Percentiles rank a stretch among this genome's conserved stretches.
Conservation (phyloP, 53 echinoderm and acorn worm genomes). For the Echinarachnius parma region DNA sequence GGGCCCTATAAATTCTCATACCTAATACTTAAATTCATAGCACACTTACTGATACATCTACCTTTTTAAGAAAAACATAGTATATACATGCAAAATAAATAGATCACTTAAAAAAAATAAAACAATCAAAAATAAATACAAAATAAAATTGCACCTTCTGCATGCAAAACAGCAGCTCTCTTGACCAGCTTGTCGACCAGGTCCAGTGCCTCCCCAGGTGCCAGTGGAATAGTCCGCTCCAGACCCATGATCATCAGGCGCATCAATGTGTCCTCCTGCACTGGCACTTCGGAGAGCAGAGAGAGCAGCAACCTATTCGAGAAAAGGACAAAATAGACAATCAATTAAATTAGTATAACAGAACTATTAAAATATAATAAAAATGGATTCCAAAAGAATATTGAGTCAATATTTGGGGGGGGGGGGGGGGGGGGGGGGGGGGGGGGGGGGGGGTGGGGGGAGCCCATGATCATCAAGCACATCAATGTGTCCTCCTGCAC, state of each 20-base stretch:
- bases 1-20: too few species aligned
- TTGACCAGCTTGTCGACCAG: slow-evolving; percentile 89
- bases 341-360: not conserved
- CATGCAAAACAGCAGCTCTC: slow-evolving; percentile 77
- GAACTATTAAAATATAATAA: not conserved
- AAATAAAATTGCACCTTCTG: slow-evolving; percentile 82
- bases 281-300: slow-evolving; percentile 84
- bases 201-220: slow-evolving; percentile 79
- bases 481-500: slow-evolving; percentile 93
- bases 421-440: too few species aligned
- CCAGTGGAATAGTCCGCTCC: slow-evolving; percentile 61
- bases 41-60: too few species aligned
- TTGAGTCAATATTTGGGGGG: too few species aligned
- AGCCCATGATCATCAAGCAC: too few species aligned
- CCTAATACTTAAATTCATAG: too few species aligned
- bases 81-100: too few species aligned
- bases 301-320: slow-evolving; percentile 68
- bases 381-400: too few species aligned
- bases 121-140: too few species aligned
- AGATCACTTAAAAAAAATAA: too few species aligned
- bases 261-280: slow-evolving; percentile 92
- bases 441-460: too few species aligned
- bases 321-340: slow-evolving; percentile 7
- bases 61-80: too few species aligned
- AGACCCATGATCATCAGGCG: slow-evolving; percentile 87